Conservation (phyloP, 2,113 vertebrate species). For the Oncorhynchus nerka region DNA sequence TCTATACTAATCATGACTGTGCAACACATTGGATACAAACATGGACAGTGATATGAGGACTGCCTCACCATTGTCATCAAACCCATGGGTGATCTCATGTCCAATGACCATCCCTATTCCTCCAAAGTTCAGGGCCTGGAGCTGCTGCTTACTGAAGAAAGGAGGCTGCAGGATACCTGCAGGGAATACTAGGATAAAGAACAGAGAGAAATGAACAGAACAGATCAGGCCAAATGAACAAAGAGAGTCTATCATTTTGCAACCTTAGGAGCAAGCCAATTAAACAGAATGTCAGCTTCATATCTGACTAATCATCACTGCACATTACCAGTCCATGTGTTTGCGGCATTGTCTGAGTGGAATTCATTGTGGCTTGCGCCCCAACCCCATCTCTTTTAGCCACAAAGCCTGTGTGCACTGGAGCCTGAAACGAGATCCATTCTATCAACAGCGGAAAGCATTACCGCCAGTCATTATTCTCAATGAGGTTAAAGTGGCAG, state of each 20-base stretch:
- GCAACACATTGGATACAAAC: background rate
- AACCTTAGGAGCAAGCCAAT: background rate
- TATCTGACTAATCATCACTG: background rate
- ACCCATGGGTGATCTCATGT: conserved; percentile 95
- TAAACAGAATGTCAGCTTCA: background rate
- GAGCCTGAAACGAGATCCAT: conserved; percentile 48
- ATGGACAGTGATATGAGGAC: background rate
- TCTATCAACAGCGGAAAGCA: conserved; percentile 25
- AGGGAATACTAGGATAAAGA: conserved; percentile 82
- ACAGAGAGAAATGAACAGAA: background rate
- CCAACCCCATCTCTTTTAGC: conserved; percentile 25
- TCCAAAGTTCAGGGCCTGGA: conserved; percentile 91
- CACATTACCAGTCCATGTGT: conserved; percentile 18
- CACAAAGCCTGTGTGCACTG: conserved; percentile 35
- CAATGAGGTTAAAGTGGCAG: conserved; percentile 21
- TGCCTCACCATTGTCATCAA: conserved; percentile 91
- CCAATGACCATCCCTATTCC: conserved; percentile 98
- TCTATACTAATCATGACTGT: background rate
- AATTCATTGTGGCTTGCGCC: conserved; percentile 1
- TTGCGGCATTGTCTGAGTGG: conserved; percentile 14
- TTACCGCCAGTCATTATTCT: conserved; percentile 35
- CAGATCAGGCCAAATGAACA: background rate
- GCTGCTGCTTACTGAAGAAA: conserved; percentile 94
- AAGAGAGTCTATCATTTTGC: background rate
- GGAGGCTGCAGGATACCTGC: conserved; percentile 96